Conservation (phyloP, 2,113 vertebrate species). For the Cervus canadensis region DNA sequence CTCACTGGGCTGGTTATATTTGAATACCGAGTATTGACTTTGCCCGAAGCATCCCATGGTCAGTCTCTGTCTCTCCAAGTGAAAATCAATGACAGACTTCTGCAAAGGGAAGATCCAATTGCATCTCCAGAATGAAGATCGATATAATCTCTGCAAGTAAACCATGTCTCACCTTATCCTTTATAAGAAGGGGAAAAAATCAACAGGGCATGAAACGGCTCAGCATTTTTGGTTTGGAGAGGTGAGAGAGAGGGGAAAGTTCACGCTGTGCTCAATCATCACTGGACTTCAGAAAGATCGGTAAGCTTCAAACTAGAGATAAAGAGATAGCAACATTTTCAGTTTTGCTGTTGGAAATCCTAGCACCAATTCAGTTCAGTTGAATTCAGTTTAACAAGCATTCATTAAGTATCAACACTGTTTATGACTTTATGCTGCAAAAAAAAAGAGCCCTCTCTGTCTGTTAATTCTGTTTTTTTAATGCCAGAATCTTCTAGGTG, state of each 20-base stretch:
- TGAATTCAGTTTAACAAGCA: neutral
- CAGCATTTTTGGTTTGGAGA: constrained; percentile 51
- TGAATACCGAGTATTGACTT: constrained; percentile 21
- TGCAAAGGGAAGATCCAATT: constrained; percentile 44
- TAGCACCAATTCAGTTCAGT: neutral
- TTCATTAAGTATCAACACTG: neutral
- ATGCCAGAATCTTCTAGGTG: neutral
- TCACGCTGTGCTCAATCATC: neutral
- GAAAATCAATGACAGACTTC: constrained; percentile 48
- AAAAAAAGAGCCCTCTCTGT: neutral
- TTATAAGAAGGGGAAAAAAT: constrained; percentile 36
- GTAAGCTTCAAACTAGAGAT: neutral
- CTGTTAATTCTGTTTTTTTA: neutral
- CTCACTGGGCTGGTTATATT: neutral
- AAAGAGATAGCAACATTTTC: neutral
- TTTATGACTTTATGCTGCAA: neutral
- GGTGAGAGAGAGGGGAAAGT: constrained; percentile 31
- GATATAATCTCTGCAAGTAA: constrained; percentile 32
- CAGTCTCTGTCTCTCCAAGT: constrained; percentile 25
- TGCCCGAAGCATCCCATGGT: neutral
- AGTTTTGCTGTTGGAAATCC: neutral
- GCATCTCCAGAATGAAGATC: constrained; percentile 38
- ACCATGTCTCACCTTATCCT: neutral
- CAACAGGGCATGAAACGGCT: constrained; percentile 44
- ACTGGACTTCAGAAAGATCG: neutral